phyloP scores from a whole-genome alignment of 2,113 vertebrate genomes.

The Bungarus multicinctus region DNA sequence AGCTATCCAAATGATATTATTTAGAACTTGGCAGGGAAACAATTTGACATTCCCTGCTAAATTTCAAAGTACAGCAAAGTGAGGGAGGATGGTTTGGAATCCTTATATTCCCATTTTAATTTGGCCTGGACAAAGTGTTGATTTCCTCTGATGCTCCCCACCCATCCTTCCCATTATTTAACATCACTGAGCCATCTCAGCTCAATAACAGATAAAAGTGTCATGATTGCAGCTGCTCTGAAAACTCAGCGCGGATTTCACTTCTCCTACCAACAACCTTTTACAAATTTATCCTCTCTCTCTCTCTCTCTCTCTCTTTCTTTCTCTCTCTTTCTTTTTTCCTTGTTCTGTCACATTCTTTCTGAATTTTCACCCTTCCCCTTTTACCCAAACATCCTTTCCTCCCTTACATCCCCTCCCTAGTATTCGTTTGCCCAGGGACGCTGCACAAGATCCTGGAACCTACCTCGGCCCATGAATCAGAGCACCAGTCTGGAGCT shows the following conservation, averaged over 20 bases:
- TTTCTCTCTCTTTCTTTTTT: constrained; percentile 41
- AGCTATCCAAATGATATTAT: background rate
- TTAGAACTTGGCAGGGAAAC: constrained; percentile 1
- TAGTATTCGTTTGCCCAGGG: constrained; percentile 95
- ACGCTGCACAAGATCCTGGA: constrained; percentile 84
- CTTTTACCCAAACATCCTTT: constrained; percentile 55
- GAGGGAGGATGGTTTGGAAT: background rate
- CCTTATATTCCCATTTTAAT: constrained; percentile 10
- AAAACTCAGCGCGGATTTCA: constrained; percentile 30
- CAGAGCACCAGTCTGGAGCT: constrained; percentile 88
- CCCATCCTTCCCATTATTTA: background rate
- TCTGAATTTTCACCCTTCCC: constrained; percentile 45
- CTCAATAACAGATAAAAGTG: constrained; percentile 31
- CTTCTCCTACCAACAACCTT: constrained; percentile 29
- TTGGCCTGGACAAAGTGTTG: constrained; percentile 8
- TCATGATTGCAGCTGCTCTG: constrained; percentile 34
- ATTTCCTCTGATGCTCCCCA: background rate
- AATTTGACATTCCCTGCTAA: background rate
- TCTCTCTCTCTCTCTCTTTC: constrained; percentile 35
- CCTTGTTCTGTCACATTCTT: constrained; percentile 24
- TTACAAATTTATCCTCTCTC: constrained; percentile 37
- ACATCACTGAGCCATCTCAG: constrained; percentile 16
- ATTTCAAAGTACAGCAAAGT: background rate
- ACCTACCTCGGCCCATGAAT: constrained; percentile 85
- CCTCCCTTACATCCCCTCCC: constrained; percentile 37